These are phyloP conservation scores for Circaetus gallicus DNA, from an alignment of 2,113 vertebrate genomes.

Conservation along the genomic window DNA sequence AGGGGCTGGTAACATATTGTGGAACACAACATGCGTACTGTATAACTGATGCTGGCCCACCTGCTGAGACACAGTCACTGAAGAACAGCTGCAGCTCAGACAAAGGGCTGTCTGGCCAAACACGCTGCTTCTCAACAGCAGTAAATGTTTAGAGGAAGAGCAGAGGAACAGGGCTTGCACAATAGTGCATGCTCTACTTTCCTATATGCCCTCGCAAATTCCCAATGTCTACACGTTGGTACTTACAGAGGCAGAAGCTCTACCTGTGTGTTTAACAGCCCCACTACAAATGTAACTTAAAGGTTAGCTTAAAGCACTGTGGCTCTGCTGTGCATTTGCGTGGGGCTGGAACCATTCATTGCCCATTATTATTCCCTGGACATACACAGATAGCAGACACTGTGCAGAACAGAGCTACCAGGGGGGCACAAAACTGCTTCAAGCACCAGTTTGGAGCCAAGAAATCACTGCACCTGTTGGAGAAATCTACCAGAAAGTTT, in stretches of 20 bases:
- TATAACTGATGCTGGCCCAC: neutral
- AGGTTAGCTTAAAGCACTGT: neutral
- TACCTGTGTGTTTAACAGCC: neutral
- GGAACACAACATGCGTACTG: neutral
- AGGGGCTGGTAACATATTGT: neutral
- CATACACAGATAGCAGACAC: neutral
- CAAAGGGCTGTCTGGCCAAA: neutral
- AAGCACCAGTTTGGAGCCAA: neutral
- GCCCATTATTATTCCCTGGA: neutral
- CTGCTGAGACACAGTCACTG: neutral
- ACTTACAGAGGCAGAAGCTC: neutral
- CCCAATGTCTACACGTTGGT: neutral
- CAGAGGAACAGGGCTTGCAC: neutral
- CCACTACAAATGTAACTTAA: neutral
- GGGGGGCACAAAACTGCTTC: neutral
- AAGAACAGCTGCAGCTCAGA: conserved; percentile 13
- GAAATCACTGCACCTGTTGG: neutral
- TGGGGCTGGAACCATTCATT: neutral
- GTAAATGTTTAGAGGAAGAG: neutral
- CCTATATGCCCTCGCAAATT: neutral
- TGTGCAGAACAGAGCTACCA: neutral
- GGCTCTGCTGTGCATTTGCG: neutral
- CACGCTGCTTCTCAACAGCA: neutral
- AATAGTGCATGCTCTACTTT: neutral
- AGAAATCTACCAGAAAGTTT: neutral